Evolutionary conservation across 2,113 vertebrate species (phyloP).

Genomic region (Thunnus maccoyii): DNA sequence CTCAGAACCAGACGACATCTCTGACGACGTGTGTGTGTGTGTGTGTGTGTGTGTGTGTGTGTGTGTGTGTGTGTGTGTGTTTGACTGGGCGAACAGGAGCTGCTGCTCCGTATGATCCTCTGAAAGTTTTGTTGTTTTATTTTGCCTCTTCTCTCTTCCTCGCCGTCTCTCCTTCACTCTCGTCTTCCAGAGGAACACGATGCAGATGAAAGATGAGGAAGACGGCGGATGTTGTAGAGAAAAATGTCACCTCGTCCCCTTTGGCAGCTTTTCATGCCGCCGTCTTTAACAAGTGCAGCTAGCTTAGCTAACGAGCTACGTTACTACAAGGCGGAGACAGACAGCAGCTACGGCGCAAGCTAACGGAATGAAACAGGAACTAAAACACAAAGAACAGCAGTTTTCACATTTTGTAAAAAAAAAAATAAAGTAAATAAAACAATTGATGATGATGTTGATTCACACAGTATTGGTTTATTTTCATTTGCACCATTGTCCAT

Average conservation of each 20-base stretch:
- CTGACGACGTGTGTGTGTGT: conserved; percentile 6
- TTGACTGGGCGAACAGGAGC: conserved; percentile 48
- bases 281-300: conserved; percentile 29
- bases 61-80: conserved; percentile 44
- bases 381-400: conserved; percentile 14
- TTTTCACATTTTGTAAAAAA: neutral
- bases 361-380: conserved; percentile 1
- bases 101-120: conserved; percentile 68
- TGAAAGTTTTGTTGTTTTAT: conserved; percentile 67
- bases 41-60: conserved; percentile 28
- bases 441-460: no score
- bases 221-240: conserved; percentile 49
- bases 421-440: neutral
- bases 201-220: conserved; percentile 45
- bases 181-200: conserved; percentile 28
- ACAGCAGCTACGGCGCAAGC: conserved; percentile 8
- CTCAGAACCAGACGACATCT: conserved; percentile 44
- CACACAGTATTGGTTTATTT: no score
- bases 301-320: conserved; percentile 55
- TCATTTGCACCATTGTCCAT: no score
- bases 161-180: conserved; percentile 21
- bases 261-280: conserved; percentile 35
- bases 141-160: conserved; percentile 52
- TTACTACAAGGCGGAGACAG: conserved; percentile 12
- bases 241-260: conserved; percentile 73